Conservation (phyloP, 2,797 vertebrate species). For the Microctenopoma steveboyesi region DNA sequence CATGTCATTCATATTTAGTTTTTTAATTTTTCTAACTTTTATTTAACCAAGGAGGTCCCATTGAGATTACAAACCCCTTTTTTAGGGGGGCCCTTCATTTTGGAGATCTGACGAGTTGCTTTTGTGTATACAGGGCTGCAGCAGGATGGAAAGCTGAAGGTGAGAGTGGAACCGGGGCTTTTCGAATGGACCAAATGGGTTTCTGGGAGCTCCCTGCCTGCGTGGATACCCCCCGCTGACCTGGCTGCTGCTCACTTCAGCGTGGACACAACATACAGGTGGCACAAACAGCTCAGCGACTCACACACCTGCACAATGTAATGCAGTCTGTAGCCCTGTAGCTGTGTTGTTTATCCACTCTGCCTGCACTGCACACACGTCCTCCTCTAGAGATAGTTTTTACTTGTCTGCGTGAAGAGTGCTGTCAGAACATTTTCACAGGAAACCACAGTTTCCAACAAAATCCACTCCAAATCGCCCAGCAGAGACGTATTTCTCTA, state of each 20-base stretch:
- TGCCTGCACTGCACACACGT: not conserved
- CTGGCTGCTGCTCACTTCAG: conserved; percentile 90
- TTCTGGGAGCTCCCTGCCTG: conserved; percentile 88
- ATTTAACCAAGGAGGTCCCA: too few species aligned
- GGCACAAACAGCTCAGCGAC: conserved; percentile 19
- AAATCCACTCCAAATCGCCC: too few species aligned
- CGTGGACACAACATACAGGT: conserved; percentile 97
- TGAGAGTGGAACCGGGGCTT: conserved; percentile 92
- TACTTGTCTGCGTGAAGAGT: too few species aligned
- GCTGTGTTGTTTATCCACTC: conserved; percentile 6
- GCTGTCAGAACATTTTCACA: too few species aligned
- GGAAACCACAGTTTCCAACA: too few species aligned
- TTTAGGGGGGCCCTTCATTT: too few species aligned
- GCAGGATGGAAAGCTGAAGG: conserved; percentile 90
- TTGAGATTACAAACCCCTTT: too few species aligned
- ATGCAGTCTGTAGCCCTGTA: too few species aligned
- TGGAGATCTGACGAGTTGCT: not conserved
- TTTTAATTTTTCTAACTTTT: too few species aligned
- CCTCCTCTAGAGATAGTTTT: too few species aligned
- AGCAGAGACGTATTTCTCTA: too few species aligned
- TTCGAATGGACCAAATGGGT: conserved; percentile 99
- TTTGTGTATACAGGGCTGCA: conserved; percentile 86
- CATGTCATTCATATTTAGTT: not conserved
- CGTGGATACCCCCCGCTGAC: conserved; percentile 90
- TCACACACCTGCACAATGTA: too few species aligned